Evolutionary conservation across 53 echinoderm and acorn worm genomes (phyloP).

Genomic region (Crossaster papposus): DNA sequence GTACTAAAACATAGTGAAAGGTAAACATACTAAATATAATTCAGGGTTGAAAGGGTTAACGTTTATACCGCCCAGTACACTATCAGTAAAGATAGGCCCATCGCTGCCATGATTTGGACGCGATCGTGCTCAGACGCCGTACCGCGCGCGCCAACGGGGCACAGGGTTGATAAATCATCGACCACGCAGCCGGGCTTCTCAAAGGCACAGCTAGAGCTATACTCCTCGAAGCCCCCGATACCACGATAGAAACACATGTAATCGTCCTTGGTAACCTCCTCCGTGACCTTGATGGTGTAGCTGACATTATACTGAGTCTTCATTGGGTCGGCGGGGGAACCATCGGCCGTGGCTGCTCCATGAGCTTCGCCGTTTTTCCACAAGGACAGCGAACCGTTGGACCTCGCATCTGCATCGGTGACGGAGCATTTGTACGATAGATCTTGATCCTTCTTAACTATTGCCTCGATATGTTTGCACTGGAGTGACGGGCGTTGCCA

Average conservation of each 20-base stretch:
- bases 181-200: neutral
- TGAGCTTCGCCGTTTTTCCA: neutral
- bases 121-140: neutral
- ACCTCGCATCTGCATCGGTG: neutral
- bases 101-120: neutral
- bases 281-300: neutral
- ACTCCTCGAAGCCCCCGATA: conserved; percentile 26
- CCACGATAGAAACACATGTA: conserved; percentile 12
- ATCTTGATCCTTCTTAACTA: neutral
- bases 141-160: neutral
- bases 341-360: neutral
- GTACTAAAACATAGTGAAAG: no score
- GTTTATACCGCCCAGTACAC: neutral
- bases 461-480: neutral
- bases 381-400: conserved; percentile 18
- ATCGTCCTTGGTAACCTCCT: neutral
- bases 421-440: conserved; percentile 3
- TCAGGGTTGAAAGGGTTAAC: no score
- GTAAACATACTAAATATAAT: no score
- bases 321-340: neutral
- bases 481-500: neutral
- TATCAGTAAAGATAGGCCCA: neutral
- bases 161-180: neutral
- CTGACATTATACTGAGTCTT: neutral
- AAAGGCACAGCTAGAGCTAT: conserved; percentile 18